Conservation (phyloP, 2,797 vertebrate species). For the Orientallactaga sibirica region DNA sequence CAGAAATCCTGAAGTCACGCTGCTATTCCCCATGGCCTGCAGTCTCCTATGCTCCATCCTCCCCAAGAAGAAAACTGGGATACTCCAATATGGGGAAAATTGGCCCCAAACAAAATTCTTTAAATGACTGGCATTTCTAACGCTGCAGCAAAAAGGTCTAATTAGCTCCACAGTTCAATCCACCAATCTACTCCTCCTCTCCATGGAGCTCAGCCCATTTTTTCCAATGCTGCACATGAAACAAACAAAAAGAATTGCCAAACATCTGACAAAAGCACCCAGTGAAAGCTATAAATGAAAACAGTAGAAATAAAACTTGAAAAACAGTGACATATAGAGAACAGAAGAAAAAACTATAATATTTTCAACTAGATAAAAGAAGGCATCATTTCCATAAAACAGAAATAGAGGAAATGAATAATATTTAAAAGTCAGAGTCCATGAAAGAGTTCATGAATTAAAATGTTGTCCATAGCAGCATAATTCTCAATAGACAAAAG, state of each 20-base stretch:
- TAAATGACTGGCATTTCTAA: neutral
- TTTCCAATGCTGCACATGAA: neutral
- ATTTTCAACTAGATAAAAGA: constrained; percentile 7
- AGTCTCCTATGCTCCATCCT: neutral
- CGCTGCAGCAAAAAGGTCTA: neutral
- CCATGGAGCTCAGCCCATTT: neutral
- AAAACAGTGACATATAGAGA: constrained; percentile 3
- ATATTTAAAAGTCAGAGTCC: constrained; percentile 32
- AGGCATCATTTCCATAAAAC: constrained; percentile 19
- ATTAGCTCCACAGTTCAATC: neutral
- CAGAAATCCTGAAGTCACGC: neutral
- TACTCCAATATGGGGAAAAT: neutral
- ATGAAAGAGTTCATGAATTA: constrained; percentile 45
- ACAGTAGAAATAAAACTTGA: constrained; percentile 52
- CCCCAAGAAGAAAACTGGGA: neutral
- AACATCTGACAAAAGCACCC: neutral
- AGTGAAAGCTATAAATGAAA: constrained; percentile 54
- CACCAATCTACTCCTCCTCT: neutral
- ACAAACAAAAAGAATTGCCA: neutral
- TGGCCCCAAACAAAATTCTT: neutral
- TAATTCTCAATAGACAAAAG: constrained; percentile 30
- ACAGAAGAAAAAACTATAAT: neutral
- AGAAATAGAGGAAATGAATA: constrained; percentile 1
- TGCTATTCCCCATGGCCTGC: neutral
- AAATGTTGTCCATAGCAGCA: constrained; percentile 31